A percentile compares a stretch with the other conserved stretches of the same genome.
Evolutionary conservation across 2,888 invertebrate species (phyloP).

Genomic region (Eristalis arbustorum): DNA sequence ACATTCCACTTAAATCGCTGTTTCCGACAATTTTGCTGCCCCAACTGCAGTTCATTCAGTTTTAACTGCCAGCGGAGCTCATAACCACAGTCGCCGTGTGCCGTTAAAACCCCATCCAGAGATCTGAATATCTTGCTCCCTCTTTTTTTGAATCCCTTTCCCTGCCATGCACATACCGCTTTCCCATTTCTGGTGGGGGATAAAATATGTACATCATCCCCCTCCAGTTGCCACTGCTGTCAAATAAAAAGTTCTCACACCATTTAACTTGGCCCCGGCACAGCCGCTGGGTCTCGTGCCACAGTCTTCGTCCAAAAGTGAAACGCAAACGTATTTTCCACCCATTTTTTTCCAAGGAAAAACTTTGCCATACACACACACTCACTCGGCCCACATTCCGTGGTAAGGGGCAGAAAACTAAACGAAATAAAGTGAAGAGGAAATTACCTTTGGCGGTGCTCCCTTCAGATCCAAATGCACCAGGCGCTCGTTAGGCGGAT

Average conservation of each 20-base stretch:
- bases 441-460: constrained; percentile 84
- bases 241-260: constrained; percentile 42
- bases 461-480: constrained; percentile 90
- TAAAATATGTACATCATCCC: not conserved
- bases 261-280: constrained; percentile 18
- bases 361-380: constrained; percentile 40
- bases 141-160: not conserved
- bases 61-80: constrained; percentile 15
- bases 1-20: constrained; percentile 16
- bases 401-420: not conserved
- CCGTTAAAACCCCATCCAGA: constrained; percentile 31
- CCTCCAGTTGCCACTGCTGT: not conserved
- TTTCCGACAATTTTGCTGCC: constrained; percentile 20
- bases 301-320: not conserved
- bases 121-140: constrained; percentile 5
- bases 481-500: constrained; percentile 81
- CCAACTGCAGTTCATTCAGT: constrained; percentile 9
- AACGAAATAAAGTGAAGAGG: constrained; percentile 10
- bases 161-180: not conserved
- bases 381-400: not conserved
- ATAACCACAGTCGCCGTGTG: constrained; percentile 10
- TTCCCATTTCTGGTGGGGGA: not conserved
- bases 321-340: constrained; percentile 39
- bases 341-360: constrained; percentile 1
- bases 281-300: not conserved